These are phyloP conservation scores for Antedon mediterranea DNA, from an alignment of 53 echinoderm and acorn worm genomes.

Conservation along the genomic window DNA sequence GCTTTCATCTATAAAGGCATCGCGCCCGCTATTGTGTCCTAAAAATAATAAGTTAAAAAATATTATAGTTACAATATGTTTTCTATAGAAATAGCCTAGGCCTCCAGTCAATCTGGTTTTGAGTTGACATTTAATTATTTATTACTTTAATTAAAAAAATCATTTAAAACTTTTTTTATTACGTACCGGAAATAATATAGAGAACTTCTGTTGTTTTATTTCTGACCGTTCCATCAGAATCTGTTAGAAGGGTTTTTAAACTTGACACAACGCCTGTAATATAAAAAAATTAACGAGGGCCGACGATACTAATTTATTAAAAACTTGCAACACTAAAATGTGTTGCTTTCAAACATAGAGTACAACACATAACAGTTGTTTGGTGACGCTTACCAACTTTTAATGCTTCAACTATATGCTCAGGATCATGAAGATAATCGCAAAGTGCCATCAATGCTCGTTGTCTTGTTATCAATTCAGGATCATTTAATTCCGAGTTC, in stretches of 20 bases:
- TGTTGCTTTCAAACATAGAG: too few species aligned
- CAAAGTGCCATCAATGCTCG: constrained; percentile 79
- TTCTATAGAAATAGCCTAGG: too few species aligned
- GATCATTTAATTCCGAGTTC: constrained; percentile 77
- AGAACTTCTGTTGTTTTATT: constrained; percentile 92
- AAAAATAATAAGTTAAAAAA: not conserved
- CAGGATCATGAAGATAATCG: constrained; percentile 92
- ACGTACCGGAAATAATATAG: constrained; percentile 77
- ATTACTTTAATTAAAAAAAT: too few species aligned
- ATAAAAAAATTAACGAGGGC: not conserved
- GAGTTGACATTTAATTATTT: too few species aligned
- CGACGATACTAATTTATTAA: too few species aligned
- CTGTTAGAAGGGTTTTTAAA: constrained; percentile 63
- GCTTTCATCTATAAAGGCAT: constrained; percentile 64
- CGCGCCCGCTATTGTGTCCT: constrained; percentile 94
- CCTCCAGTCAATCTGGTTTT: too few species aligned
- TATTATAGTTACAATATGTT: not conserved
- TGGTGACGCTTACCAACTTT: constrained; percentile 77
- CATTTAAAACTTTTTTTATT: too few species aligned
- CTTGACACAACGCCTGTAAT: constrained; percentile 76
- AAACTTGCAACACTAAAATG: too few species aligned
- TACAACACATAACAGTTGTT: too few species aligned
- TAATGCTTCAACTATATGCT: constrained; percentile 85
- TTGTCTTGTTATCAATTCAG: constrained; percentile 79
- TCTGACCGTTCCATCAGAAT: constrained; percentile 78